These are phyloP conservation scores for Pristionchus arcanus DNA, from an alignment of 2,888 invertebrate genomes.

Conservation along the genomic window DNA sequence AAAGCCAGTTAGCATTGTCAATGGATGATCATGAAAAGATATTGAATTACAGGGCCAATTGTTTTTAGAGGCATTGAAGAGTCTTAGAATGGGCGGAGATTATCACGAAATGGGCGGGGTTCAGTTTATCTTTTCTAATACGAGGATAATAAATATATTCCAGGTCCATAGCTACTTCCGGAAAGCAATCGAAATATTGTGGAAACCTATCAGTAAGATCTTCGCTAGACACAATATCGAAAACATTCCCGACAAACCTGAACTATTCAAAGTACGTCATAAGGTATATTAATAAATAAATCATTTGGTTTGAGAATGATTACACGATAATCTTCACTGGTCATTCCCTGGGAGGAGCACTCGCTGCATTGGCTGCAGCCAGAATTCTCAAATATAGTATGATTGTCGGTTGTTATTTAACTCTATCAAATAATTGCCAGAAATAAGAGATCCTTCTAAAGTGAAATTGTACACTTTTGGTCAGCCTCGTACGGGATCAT, in stretches of 20 bases:
- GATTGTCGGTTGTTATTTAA: background rate
- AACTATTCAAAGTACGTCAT: too few species aligned
- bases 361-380: slow-evolving; percentile 26
- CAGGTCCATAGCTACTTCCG: slow-evolving; percentile 74
- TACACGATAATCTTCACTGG: slow-evolving; percentile 34
- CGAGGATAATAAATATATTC: background rate
- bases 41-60: slow-evolving; percentile 66
- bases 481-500: slow-evolving; percentile 74
- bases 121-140: too few species aligned
- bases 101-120: slow-evolving; percentile 74
- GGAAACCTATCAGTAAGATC: slow-evolving; percentile 70
- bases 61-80: slow-evolving; percentile 70
- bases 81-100: slow-evolving; percentile 64
- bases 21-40: too few species aligned
- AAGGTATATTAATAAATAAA: too few species aligned
- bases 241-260: too few species aligned
- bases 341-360: slow-evolving; percentile 24
- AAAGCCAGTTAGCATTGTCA: background rate
- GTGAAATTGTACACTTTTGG: slow-evolving; percentile 74
- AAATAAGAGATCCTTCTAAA: slow-evolving; percentile 60
- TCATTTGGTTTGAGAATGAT: background rate
- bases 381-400: background rate
- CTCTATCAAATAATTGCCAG: slow-evolving; percentile 23
- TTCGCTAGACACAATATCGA: too few species aligned
- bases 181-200: slow-evolving; percentile 68